Conservation (phyloP, 2,888 invertebrate species). For the Drosophila nigritarsus region DNA sequence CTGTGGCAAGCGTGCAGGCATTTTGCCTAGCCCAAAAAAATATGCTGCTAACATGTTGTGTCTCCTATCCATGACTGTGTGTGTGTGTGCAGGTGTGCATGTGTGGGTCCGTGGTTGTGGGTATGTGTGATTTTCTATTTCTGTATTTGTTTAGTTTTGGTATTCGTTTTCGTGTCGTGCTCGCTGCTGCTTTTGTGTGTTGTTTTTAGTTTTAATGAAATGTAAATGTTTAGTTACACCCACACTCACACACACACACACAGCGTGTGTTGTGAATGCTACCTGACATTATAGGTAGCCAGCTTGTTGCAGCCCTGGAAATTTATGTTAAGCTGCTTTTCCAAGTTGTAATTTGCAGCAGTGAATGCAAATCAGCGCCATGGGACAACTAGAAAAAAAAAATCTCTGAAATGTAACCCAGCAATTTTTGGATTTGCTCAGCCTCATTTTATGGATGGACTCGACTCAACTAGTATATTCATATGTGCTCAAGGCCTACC, state of each 20-base stretch:
- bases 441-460: constrained; percentile 2
- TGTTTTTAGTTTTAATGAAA: constrained; percentile 79
- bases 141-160: constrained; percentile 73
- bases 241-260: constrained; percentile 26
- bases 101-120: no score
- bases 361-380: constrained; percentile 49
- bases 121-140: constrained; percentile 19
- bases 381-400: constrained; percentile 8
- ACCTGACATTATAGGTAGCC: constrained; percentile 31
- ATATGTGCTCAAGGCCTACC: not conserved
- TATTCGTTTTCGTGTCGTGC: constrained; percentile 71
- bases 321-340: constrained; percentile 65
- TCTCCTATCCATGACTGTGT: constrained; percentile 26
- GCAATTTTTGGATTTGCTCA: constrained; percentile 10
- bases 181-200: constrained; percentile 73
- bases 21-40: constrained; percentile 65
- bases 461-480: not conserved
- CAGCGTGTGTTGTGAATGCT: constrained; percentile 1
- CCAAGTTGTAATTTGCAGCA: constrained; percentile 51
- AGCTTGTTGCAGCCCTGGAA: constrained; percentile 38
- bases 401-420: constrained; percentile 29
- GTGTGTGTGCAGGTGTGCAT: not conserved
- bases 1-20: constrained; percentile 28
- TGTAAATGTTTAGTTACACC: constrained; percentile 77
- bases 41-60: constrained; percentile 56